phyloP scores from a whole-genome alignment of 35 echinoderm and acorn worm species.

The Stichopus chloronotus region DNA sequence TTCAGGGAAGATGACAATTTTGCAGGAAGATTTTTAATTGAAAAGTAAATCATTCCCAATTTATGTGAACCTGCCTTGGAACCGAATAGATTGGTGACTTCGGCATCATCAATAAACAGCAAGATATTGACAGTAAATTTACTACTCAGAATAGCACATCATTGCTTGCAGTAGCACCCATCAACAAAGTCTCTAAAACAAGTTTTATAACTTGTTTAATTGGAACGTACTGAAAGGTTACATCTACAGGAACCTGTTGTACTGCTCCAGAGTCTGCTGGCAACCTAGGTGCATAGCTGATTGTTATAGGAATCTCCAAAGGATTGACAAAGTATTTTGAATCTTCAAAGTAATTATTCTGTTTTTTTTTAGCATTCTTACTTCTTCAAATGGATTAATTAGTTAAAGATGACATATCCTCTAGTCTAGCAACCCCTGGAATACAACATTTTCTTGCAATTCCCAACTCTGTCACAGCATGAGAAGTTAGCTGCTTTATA shows the following conservation, averaged over 20 bases:
- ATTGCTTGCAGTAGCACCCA: constrained; percentile 63
- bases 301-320: constrained; percentile 40
- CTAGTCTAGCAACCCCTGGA: no score
- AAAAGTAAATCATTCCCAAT: constrained; percentile 63
- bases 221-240: constrained; percentile 61
- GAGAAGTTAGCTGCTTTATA: constrained; percentile 4
- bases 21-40: constrained; percentile 56
- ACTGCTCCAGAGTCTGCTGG: constrained; percentile 32
- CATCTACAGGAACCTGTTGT: constrained; percentile 37
- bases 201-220: background rate
- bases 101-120: constrained; percentile 66
- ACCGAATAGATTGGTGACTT: constrained; percentile 69
- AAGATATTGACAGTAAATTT: constrained; percentile 27
- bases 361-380: background rate
- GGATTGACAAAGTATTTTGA: constrained; percentile 56
- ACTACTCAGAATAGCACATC: constrained; percentile 45
- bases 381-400: constrained; percentile 47
- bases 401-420: no score
- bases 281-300: constrained; percentile 49
- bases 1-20: constrained; percentile 60
- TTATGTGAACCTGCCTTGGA: constrained; percentile 72
- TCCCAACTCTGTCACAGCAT: constrained; percentile 11
- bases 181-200: constrained; percentile 66
- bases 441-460: constrained; percentile 28
- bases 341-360: constrained; percentile 49